phyloP scores from a whole-genome alignment of 2,113 vertebrate genomes.

The Rhizomys pruinosus region DNA sequence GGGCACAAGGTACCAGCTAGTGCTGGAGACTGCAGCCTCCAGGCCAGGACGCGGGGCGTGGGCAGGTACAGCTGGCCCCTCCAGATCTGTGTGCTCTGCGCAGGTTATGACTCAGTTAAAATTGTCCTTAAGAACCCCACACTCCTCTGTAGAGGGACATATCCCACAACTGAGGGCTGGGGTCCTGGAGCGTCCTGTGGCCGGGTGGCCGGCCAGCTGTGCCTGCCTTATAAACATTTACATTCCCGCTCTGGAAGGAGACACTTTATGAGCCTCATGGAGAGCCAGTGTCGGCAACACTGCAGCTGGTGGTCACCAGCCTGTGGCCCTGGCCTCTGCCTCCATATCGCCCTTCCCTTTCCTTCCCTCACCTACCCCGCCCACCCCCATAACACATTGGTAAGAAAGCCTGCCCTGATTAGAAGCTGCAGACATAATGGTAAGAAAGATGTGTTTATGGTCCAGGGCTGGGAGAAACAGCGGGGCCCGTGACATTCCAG shows the following conservation, averaged over 20 bases:
- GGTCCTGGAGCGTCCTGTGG: neutral
- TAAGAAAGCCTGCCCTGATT: neutral
- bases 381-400: too few species aligned
- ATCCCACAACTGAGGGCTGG: neutral
- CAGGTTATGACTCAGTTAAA: neutral
- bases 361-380: too few species aligned
- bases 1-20: neutral
- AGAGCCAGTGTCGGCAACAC: neutral
- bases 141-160: neutral
- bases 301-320: neutral
- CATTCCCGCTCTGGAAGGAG: neutral
- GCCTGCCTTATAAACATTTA: conserved; percentile 37
- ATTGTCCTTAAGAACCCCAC: neutral
- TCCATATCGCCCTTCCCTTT: rapidly evolving
- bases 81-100: rapidly evolving
- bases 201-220: conserved; percentile 9
- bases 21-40: rapidly evolving
- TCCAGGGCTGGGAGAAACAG: neutral
- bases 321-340: neutral
- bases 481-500: neutral
- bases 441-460: neutral
- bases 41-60: rapidly evolving
- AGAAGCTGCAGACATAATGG: neutral
- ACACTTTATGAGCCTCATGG: neutral
- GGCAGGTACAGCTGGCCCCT: rapidly evolving